Percentiles rank a stretch among this genome's conserved stretches.
Conservation (phyloP, 2,888 invertebrate genomes). For the Eilema griseolum region DNA sequence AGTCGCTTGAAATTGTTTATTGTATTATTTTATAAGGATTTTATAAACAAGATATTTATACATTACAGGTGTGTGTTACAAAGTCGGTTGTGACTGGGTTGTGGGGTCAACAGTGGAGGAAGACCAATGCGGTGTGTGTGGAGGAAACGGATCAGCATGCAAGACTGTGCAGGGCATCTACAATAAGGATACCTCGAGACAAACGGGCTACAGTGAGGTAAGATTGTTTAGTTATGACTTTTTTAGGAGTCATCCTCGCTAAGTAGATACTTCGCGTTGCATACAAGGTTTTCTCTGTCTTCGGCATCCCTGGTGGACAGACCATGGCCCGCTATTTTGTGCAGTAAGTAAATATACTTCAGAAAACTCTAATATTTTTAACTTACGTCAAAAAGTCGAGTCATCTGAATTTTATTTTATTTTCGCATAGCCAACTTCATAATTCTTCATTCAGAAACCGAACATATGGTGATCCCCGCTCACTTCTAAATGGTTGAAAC, state of each 20-base stretch:
- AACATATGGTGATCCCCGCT: too few relatives aligned
- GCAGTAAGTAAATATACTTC: too few relatives aligned
- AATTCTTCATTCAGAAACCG: too few relatives aligned
- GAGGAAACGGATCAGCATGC: conserved; percentile 94
- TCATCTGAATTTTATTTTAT: too few relatives aligned
- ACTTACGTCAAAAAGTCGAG: too few relatives aligned
- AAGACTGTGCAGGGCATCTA: conserved; percentile 91
- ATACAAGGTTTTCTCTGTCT: too few relatives aligned
- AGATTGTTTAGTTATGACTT: conserved; percentile 25
- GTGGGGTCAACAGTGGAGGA: conserved; percentile 93
- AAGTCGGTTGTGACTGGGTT: conserved; percentile 96
- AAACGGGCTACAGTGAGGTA: conserved; percentile 87
- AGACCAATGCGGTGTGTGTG: conserved; percentile 95
- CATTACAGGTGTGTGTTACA: conserved; percentile 87
- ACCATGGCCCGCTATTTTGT: too few relatives aligned
- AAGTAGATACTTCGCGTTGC: neutral
- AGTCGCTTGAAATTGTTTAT: too few relatives aligned
- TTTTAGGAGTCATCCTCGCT: neutral
- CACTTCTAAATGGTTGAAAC: too few relatives aligned
- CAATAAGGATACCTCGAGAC: conserved; percentile 88
- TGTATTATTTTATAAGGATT: neutral
- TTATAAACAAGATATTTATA: neutral
- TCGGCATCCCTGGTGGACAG: too few relatives aligned
- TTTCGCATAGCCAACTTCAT: too few relatives aligned
- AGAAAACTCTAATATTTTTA: too few relatives aligned